These are phyloP conservation scores for Xenopus laevis DNA, from an alignment of 2,113 vertebrate species.

Conservation along the genomic window DNA sequence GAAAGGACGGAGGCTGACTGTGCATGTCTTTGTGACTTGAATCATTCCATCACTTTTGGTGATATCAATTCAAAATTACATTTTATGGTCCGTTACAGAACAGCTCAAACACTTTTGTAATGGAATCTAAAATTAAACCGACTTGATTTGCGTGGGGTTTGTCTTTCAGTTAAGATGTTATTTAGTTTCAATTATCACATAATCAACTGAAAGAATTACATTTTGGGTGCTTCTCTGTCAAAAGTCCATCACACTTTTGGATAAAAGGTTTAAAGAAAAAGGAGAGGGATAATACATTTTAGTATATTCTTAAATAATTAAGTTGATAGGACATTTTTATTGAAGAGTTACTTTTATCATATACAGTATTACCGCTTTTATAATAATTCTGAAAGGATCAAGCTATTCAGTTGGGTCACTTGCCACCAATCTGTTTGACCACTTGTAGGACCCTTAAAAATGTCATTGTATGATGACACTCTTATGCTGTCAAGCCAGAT, in stretches of 20 bases:
- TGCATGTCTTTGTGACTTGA: conserved; percentile 73
- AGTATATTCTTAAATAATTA: no score
- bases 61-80: conserved; percentile 97
- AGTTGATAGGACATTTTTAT: no score
- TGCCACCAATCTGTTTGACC: no score
- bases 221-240: conserved; percentile 82
- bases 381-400: no score
- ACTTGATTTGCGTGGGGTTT: conserved; percentile 77
- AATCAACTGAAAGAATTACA: conserved; percentile 82
- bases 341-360: no score
- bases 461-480: no score
- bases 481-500: no score
- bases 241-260: conserved; percentile 71
- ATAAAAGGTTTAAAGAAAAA: conserved; percentile 61
- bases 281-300: conserved; percentile 53
- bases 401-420: no score
- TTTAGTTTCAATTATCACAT: conserved; percentile 90
- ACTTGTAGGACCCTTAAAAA: no score
- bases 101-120: conserved; percentile 79
- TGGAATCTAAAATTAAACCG: conserved; percentile 86
- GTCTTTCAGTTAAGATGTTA: conserved; percentile 70
- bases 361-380: no score
- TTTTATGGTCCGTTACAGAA: conserved; percentile 96
- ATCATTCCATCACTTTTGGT: conserved; percentile 82
- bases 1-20: conserved; percentile 68